Evolutionary conservation across 2,797 vertebrate genomes (phyloP).

Genomic region (Leucoraja ocellata): DNA sequence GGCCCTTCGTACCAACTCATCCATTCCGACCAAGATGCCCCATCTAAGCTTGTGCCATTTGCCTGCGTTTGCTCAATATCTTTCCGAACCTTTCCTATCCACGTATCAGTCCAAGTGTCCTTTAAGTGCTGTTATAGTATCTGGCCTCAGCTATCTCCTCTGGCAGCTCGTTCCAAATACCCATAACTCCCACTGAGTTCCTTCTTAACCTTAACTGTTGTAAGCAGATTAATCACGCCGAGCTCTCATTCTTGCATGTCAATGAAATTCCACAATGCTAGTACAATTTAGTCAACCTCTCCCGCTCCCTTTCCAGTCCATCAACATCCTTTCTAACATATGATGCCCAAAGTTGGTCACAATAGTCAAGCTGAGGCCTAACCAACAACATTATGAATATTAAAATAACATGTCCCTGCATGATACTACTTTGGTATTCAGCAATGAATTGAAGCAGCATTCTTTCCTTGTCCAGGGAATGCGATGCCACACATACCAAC

Average conservation of each 20-base stretch:
- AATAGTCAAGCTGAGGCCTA: background rate
- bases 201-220: background rate
- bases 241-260: background rate
- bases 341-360: background rate
- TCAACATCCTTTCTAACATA: background rate
- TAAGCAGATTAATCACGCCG: background rate
- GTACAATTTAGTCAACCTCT: background rate
- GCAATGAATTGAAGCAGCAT: background rate
- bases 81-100: no score
- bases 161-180: no score
- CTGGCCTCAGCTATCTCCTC: no score
- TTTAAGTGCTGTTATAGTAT: no score
- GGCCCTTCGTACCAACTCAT: no score
- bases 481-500: background rate
- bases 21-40: no score
- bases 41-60: no score
- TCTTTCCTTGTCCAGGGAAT: background rate
- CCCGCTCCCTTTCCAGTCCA: background rate
- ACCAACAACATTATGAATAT: background rate
- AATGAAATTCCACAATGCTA: background rate
- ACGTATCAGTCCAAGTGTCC: no score
- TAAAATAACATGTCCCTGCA: background rate
- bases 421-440: background rate
- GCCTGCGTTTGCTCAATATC: no score
- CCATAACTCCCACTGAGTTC: no score